Percentiles rank a stretch among this genome's conserved stretches.
Conservation (phyloP, 1,140 invertebrate species). For the Limonius californicus region DNA sequence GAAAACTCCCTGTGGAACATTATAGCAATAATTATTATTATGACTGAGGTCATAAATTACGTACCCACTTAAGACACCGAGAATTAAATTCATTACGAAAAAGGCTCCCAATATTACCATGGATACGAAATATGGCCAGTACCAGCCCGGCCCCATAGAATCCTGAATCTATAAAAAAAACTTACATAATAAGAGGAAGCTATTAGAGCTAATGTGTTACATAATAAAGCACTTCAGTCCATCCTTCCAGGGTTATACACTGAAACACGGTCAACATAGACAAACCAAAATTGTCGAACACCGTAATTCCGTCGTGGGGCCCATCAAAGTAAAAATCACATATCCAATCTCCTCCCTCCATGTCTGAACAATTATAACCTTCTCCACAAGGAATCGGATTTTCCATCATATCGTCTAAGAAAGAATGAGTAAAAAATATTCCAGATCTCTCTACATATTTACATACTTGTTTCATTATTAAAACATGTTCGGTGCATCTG, state of each 20-base stretch:
- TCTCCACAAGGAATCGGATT: slow-evolving; percentile 79
- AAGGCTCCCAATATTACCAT: slow-evolving; percentile 99
- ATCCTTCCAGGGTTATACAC: slow-evolving; percentile 98
- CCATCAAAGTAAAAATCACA: slow-evolving; percentile 78
- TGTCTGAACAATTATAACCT: slow-evolving; percentile 69
- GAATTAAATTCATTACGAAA: slow-evolving; percentile 99
- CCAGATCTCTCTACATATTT: neutral
- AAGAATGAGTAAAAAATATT: neutral
- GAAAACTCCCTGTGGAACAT: slow-evolving; percentile 96
- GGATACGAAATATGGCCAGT: slow-evolving; percentile 98
- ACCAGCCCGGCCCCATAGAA: slow-evolving; percentile 92
- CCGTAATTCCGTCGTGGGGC: slow-evolving; percentile 95
- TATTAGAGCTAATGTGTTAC: no score
- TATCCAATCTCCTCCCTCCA: slow-evolving; percentile 53
- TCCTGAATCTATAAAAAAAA: slow-evolving; percentile 82
- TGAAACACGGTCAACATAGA: slow-evolving; percentile 99
- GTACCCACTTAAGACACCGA: slow-evolving; percentile 98
- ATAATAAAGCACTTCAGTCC: slow-evolving; percentile 95
- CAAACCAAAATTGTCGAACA: slow-evolving; percentile 98
- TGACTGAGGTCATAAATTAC: no score
- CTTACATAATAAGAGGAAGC: no score
- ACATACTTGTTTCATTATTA: slow-evolving; percentile 70
- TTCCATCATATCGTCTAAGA: slow-evolving; percentile 69
- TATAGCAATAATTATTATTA: neutral
- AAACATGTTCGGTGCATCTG: slow-evolving; percentile 94